phyloP scores from a whole-genome alignment of 2,113 vertebrate genomes.

The Probosciger aterrimus region DNA sequence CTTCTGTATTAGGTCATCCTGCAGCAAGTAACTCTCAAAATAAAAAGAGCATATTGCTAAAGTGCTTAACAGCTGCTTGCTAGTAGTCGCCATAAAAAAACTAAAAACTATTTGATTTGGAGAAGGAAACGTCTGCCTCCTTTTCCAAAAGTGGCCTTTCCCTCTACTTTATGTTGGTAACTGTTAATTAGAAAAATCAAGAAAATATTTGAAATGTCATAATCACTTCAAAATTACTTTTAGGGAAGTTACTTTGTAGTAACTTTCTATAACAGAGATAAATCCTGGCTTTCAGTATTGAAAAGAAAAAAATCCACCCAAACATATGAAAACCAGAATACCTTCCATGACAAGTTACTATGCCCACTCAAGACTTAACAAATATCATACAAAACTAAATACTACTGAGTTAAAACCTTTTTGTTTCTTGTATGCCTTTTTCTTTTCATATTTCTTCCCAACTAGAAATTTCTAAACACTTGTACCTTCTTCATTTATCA shows the following conservation, averaged over 20 bases:
- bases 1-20: not conserved
- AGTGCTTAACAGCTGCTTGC: not conserved
- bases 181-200: not conserved
- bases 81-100: not conserved
- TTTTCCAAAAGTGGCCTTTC: not conserved
- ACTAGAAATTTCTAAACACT: not conserved
- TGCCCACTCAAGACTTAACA: not conserved
- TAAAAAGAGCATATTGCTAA: not conserved
- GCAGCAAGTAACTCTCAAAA: not conserved
- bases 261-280: not conserved
- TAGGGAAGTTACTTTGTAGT: not conserved
- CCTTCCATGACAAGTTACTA: not conserved
- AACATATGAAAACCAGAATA: not conserved
- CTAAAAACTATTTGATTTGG: not conserved
- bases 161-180: not conserved
- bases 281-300: not conserved
- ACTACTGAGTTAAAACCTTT: not conserved
- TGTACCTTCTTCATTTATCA: not conserved
- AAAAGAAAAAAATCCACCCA: not conserved
- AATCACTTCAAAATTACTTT: not conserved
- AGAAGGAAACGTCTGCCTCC: not conserved
- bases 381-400: not conserved
- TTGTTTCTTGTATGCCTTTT: not conserved
- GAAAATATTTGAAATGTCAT: not conserved
- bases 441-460: not conserved